Base-by-base conservation (phyloP, 2,113 vertebrate species). In the Podarcis raffonei region DNA sequence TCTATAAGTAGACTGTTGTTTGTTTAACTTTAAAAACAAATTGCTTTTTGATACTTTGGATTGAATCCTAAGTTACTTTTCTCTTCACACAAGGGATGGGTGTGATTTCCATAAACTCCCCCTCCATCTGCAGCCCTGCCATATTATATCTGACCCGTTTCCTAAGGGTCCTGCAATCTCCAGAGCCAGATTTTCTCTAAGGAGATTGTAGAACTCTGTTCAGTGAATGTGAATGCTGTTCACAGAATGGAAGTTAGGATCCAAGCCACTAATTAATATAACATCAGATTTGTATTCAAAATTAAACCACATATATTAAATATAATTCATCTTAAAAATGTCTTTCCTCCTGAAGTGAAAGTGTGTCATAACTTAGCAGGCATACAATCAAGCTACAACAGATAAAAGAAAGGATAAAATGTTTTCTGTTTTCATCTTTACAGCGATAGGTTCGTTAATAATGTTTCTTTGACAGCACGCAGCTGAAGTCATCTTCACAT, bases 381-480 rank as follows among this genome's bases (percentile, higher is more conserved):
- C 93, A 89, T 77, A 69, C 86, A 94, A 90, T 30, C 72, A 91
- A 89, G 91, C 91, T 39, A 18, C 90, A 89, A 91, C 78, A 94
- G 53, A 81, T 89, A 91, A 83, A 74, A 89, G n/a, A 42, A 85
- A 71, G 90, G 93, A 75, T 59, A 93, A 94, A 96, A 87, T 83
- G 32, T 91, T 95, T 85, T 88, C 89, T 35, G 85, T 93, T 95
- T 93, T 93, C 85, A 90, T 86, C 6, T 53, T 87, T 95, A 71
- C 79, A 91, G 92, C 74, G 89, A 83, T 81, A 92, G 80, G 84
- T 78, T 78, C 90, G 87, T 93, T 83, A 81, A 89, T 87, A 66
- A 0, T 13, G 48, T 13, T 87, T 84, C 81, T 89, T 88, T 89
- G 83, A 76, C 3, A n/a, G 66, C 59, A 62, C 18, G 3, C 18